Evolutionary conservation across 2,113 vertebrate genomes (phyloP).

Genomic region (Trematomus loennbergii): DNA sequence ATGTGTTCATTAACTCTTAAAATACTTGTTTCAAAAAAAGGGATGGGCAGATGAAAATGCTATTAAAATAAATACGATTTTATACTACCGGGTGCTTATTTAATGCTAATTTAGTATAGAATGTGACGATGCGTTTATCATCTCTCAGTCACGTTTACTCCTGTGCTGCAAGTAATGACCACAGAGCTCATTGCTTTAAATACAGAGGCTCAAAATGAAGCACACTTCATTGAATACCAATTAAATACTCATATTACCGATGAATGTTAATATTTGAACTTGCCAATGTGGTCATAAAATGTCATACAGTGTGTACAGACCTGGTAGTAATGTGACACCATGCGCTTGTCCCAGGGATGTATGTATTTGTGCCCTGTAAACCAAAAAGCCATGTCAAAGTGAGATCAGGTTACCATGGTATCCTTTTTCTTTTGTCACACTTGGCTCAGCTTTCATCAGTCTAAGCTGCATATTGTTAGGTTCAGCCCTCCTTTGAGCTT

Average conservation of each 20-base stretch:
- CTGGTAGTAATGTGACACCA: not conserved
- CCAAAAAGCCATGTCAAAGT: not conserved
- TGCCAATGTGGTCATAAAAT: not conserved
- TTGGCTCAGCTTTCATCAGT: not conserved
- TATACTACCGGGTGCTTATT: constrained; percentile 62
- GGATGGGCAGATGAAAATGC: constrained; percentile 74
- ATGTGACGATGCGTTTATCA: constrained; percentile 11
- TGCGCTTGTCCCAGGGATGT: not conserved
- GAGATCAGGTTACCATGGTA: not conserved
- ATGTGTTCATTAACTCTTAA: constrained; percentile 78
- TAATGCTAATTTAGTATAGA: constrained; percentile 48
- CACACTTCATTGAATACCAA: constrained; percentile 9
- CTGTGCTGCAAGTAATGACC: constrained; percentile 20
- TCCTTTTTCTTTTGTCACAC: constrained; percentile 4
- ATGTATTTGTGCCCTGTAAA: constrained; percentile 3
- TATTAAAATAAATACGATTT: constrained; percentile 83
- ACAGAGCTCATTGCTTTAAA: constrained; percentile 14
- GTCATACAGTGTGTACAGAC: not conserved
- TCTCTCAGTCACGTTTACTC: constrained; percentile 1
- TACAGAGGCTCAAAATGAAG: not conserved
- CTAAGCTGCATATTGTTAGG: not conserved
- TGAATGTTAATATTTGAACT: not conserved
- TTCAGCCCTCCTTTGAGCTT: not conserved
- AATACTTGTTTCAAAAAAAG: constrained; percentile 68
- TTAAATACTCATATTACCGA: constrained; percentile 4